Evolutionary conservation across 2,797 vertebrate genomes (phyloP).

Genomic region (Chaenodraco wilsoni): DNA sequence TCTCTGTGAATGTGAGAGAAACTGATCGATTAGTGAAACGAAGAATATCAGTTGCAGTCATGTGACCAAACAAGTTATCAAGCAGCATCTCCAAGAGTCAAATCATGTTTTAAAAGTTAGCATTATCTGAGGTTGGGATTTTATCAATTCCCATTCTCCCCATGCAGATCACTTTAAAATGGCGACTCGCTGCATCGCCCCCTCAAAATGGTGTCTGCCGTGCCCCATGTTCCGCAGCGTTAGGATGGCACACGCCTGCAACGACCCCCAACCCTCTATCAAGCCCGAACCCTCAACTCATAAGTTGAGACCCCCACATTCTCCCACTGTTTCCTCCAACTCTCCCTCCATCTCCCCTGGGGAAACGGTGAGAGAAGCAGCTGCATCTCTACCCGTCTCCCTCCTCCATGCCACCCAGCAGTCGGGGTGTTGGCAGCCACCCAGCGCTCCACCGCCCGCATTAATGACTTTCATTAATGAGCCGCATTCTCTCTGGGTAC

Average conservation of each 20-base stretch:
- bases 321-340: slow-evolving; percentile 15
- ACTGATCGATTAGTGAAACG: not conserved
- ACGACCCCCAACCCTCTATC: not conserved
- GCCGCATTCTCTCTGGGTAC: slow-evolving; percentile 49
- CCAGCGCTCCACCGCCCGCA: slow-evolving; percentile 53
- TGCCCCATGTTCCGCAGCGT: not conserved
- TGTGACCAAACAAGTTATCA: not conserved
- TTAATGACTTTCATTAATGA: slow-evolving; percentile 71
- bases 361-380: slow-evolving; percentile 38
- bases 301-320: slow-evolving; percentile 37
- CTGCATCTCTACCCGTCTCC: slow-evolving; percentile 49
- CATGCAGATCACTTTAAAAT: slow-evolving; percentile 40
- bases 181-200: slow-evolving; percentile 11
- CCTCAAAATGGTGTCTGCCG: slow-evolving; percentile 52
- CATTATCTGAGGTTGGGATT: not conserved
- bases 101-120: not conserved
- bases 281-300: slow-evolving; percentile 1
- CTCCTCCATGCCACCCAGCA: slow-evolving; percentile 40
- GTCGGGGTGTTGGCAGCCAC: slow-evolving; percentile 62
- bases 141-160: not conserved
- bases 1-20: not conserved
- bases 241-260: slow-evolving; percentile 8
- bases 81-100: not conserved
- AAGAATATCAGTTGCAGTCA: not conserved
- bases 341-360: slow-evolving; percentile 22